A percentile compares a stretch with the other conserved stretches of the same genome.
Evolutionary conservation across 2,797 vertebrate genomes (phyloP).

Genomic region (Vireo griseus): DNA sequence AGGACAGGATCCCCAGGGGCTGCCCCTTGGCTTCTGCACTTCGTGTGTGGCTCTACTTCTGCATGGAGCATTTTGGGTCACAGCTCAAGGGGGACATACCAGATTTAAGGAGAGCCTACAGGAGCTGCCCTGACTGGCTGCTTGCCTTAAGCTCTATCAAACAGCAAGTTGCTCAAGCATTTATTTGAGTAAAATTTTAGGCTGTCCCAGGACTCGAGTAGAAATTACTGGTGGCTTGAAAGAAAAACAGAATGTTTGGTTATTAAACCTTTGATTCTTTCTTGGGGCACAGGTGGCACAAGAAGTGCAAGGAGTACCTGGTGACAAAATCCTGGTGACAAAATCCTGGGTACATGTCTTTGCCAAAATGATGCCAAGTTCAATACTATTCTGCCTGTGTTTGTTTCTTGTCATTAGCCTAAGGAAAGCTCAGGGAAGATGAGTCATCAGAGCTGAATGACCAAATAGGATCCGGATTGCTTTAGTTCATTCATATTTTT

Average conservation of each 20-base stretch:
- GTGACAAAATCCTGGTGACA: background rate
- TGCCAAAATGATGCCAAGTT: background rate
- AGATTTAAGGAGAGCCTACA: rapidly evolving
- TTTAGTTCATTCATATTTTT: background rate
- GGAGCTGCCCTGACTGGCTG: background rate
- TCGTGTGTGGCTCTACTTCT: background rate
- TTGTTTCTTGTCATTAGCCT: background rate
- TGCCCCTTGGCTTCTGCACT: background rate
- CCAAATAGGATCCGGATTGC: background rate
- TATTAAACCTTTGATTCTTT: background rate
- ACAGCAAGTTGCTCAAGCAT: background rate
- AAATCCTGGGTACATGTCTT: background rate
- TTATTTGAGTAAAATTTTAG: background rate
- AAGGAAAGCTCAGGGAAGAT: background rate
- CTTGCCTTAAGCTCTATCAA: background rate
- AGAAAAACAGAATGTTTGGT: background rate
- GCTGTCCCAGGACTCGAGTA: rapidly evolving
- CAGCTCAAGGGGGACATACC: background rate
- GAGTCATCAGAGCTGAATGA: background rate
- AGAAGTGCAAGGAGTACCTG: background rate
- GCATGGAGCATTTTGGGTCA: rapidly evolving
- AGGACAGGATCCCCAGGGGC: background rate
- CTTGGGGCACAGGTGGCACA: background rate
- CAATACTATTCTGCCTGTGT: background rate
- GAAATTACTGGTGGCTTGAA: background rate